phyloP scores from a whole-genome alignment of 2,797 vertebrate genomes.

The Clarias laeviceps region DNA sequence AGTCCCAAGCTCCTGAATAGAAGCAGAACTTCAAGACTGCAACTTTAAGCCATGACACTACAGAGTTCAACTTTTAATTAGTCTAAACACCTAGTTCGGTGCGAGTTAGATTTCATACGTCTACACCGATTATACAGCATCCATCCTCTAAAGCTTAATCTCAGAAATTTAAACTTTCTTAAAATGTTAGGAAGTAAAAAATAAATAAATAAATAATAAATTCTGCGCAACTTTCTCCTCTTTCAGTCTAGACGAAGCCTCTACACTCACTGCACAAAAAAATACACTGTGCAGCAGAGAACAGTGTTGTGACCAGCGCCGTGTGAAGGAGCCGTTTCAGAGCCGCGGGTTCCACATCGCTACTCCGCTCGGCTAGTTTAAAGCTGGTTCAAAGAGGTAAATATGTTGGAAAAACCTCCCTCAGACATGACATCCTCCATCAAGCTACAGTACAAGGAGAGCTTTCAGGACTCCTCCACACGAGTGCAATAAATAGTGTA shows the following conservation, averaged over 20 bases:
- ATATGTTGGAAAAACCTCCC: neutral
- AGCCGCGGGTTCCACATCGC: neutral
- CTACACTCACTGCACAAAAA: neutral
- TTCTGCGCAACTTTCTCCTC: too few species aligned
- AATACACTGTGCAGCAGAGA: neutral
- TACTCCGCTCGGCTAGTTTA: neutral
- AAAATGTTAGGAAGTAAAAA: constrained; percentile 9
- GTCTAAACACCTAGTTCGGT: neutral
- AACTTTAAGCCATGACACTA: neutral
- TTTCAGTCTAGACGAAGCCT: too few species aligned
- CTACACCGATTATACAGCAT: neutral
- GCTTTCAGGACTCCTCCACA: neutral
- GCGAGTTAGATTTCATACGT: neutral
- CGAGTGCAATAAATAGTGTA: neutral
- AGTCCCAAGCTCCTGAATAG: neutral
- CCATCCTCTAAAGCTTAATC: neutral
- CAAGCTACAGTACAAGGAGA: neutral
- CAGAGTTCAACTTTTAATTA: constrained; percentile 1
- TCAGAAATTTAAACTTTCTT: neutral
- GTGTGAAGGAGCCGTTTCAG: too few species aligned
- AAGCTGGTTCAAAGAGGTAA: neutral
- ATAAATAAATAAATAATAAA: neutral
- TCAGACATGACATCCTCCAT: neutral
- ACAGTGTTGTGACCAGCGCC: neutral
- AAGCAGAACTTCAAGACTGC: neutral